These are phyloP conservation scores for Ctenosaura bakeri DNA, from an alignment of 2,797 vertebrate species.

Conservation along the genomic window DNA sequence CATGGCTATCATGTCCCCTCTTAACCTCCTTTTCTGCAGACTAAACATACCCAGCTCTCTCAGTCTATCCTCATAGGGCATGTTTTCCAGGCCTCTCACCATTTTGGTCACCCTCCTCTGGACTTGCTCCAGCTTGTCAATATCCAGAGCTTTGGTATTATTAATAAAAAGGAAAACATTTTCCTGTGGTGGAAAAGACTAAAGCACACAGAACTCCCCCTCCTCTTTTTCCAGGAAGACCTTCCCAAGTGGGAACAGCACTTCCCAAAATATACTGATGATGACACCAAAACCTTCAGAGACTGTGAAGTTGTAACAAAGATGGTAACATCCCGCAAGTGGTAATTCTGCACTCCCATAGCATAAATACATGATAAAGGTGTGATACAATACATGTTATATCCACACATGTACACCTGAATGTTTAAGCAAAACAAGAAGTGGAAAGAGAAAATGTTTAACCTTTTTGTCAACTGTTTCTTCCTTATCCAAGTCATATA, in stretches of 20 bases:
- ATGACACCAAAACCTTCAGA: slow-evolving; percentile 20
- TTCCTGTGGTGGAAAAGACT: slow-evolving; percentile 59
- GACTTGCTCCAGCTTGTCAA: no score
- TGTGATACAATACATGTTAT: neutral
- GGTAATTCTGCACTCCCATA: neutral
- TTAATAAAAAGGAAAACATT: slow-evolving; percentile 50
- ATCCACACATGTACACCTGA: no score
- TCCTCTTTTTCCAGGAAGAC: slow-evolving; percentile 34
- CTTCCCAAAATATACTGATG: slow-evolving; percentile 49
- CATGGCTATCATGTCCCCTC: no score
- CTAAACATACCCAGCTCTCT: no score
- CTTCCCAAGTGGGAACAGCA: neutral
- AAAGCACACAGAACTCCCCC: slow-evolving; percentile 44
- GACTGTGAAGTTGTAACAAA: fast-evolving
- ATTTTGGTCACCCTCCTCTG: no score
- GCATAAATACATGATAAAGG: neutral
- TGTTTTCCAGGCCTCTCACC: no score
- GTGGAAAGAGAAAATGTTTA: neutral
- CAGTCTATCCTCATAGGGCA: no score
- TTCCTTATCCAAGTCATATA: neutral
- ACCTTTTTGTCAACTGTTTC: no score
- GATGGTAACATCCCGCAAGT: fast-evolving
- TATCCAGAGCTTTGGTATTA: neutral
- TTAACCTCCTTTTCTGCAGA: no score
- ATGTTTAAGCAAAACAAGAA: neutral